Evolutionary conservation across 1,140 invertebrate genomes (phyloP).

Genomic region (Brachionus calyciflorus): DNA sequence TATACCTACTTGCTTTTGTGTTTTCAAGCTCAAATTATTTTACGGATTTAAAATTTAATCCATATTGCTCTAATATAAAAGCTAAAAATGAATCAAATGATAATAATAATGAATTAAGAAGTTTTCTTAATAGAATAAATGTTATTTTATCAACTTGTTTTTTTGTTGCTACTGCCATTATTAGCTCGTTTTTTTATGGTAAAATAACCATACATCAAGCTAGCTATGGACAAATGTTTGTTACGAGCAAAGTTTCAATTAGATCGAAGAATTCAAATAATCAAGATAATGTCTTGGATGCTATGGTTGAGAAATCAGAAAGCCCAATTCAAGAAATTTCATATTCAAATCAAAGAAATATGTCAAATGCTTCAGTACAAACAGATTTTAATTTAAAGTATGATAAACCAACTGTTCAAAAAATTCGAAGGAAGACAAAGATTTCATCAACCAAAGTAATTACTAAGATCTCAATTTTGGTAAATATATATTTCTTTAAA

Average conservation of each 20-base stretch:
- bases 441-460: not conserved
- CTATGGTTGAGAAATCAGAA: not conserved
- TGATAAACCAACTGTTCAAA: not conserved
- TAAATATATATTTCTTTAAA: too few relatives aligned
- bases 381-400: constrained; percentile 2
- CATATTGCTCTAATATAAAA: not conserved
- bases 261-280: not conserved
- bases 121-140: not conserved
- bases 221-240: not conserved
- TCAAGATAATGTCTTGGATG: not conserved
- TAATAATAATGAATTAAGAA: too few relatives aligned
- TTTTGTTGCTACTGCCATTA: constrained; percentile 1
- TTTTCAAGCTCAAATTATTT: constrained; percentile 22
- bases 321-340: not conserved
- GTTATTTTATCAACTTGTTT: constrained; percentile 22
- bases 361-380: constrained; percentile 8
- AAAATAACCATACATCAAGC: constrained; percentile 14
- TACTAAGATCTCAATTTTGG: constrained; percentile 21
- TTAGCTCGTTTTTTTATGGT: not conserved
- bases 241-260: too few relatives aligned
- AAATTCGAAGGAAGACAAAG: not conserved
- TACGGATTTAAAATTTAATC: not conserved
- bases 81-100: not conserved
- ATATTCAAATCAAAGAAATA: constrained; percentile 8
- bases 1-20: not conserved